Percentiles rank a stretch among this genome's conserved stretches.
Conservation (phyloP, 2,888 invertebrate species). For the Pterostichus niger region DNA sequence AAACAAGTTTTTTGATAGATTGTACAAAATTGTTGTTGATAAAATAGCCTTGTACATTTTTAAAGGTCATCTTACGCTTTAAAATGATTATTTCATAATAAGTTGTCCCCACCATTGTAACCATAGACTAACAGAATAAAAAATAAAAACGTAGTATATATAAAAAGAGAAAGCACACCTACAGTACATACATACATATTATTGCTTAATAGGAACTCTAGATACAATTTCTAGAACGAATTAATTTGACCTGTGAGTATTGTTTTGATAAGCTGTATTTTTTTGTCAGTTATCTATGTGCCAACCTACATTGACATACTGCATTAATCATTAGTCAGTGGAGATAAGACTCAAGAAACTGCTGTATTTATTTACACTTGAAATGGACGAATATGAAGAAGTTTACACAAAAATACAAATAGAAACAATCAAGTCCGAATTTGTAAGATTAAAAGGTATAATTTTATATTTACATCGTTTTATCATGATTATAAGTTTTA, state of each 20-base stretch:
- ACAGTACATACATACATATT: not conserved
- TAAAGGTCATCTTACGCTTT: constrained; percentile 22
- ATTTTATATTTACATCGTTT: constrained; percentile 20
- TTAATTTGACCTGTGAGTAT: constrained; percentile 1
- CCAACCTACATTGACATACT: not conserved
- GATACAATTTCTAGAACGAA: not conserved
- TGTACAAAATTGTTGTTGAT: constrained; percentile 39
- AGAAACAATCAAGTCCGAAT: constrained; percentile 70
- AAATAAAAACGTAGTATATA: constrained; percentile 10
- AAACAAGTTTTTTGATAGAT: not conserved
- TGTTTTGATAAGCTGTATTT: constrained; percentile 16
- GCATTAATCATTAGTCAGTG: not conserved
- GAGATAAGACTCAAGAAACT: constrained; percentile 3
- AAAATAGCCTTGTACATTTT: constrained; percentile 21
- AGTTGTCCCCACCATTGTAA: constrained; percentile 23
- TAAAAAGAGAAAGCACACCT: constrained; percentile 26
- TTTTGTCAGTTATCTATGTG: constrained; percentile 16
- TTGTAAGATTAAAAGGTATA: constrained; percentile 71
- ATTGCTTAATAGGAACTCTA: not conserved
- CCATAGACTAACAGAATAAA: constrained; percentile 1
- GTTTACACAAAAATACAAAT: constrained; percentile 70
- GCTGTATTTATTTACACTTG: not conserved
- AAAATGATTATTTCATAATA: constrained; percentile 36
- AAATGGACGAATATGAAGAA: constrained; percentile 59
- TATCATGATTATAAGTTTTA: constrained; percentile 13